Conservation (phyloP, 2,888 invertebrate genomes). For the Ormyrus rosae region DNA sequence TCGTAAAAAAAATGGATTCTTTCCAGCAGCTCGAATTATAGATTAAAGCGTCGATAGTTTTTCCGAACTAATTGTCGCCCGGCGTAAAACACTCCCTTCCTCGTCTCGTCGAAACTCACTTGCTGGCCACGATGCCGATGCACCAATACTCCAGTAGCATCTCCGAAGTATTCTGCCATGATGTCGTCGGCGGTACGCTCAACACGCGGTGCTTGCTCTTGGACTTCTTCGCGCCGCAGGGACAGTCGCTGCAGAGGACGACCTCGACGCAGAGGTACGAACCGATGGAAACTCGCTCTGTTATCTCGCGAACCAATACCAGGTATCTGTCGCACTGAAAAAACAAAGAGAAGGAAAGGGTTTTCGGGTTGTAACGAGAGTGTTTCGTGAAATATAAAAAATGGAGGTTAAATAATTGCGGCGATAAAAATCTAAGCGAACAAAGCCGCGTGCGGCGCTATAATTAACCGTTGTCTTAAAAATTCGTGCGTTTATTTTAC, state of each 20-base stretch:
- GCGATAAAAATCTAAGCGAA: no score
- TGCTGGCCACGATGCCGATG: constrained; percentile 81
- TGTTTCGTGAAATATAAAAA: no score
- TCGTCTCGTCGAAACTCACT: constrained; percentile 73
- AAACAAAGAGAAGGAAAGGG: not conserved
- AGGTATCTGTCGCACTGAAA: constrained; percentile 72
- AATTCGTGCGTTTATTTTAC: no score
- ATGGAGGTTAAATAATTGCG: no score
- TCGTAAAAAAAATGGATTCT: no score
- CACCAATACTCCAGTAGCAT: constrained; percentile 90
- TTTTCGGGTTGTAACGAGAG: no score
- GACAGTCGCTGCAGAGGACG: constrained; percentile 85
- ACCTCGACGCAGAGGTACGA: constrained; percentile 86
- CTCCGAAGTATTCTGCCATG: constrained; percentile 76
- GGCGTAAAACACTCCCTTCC: no score
- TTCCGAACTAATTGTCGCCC: no score
- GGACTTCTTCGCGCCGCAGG: constrained; percentile 75
- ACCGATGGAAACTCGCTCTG: constrained; percentile 67
- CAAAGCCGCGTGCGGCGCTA: no score
- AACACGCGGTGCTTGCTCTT: constrained; percentile 70
- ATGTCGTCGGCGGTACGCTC: constrained; percentile 68
- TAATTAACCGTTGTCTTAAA: no score
- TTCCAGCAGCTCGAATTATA: no score
- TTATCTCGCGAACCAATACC: constrained; percentile 72
- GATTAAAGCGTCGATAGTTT: no score